Evolutionary conservation across 2,888 invertebrate species (phyloP).

Genomic region (Homarus gammarus): DNA sequence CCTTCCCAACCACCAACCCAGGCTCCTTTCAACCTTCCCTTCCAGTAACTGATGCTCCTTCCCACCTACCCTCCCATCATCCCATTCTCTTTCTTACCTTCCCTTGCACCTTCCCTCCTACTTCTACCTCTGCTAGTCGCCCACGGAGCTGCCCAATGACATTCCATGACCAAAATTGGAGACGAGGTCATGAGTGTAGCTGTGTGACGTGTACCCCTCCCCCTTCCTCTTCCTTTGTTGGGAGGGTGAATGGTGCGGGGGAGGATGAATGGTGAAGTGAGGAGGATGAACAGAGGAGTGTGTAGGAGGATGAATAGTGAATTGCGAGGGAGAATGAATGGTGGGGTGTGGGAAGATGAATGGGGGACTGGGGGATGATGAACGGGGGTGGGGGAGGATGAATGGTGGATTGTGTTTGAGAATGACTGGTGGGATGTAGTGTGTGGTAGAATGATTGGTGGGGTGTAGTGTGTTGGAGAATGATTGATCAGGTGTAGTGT

Average conservation of each 20-base stretch:
- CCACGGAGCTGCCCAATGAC: conserved; percentile 19
- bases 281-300: background rate
- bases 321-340: background rate
- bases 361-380: too few relatives aligned
- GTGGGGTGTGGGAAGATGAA: background rate
- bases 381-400: background rate
- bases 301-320: background rate
- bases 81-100: background rate
- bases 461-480: too few relatives aligned
- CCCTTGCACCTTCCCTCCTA: background rate
- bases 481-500: too few relatives aligned
- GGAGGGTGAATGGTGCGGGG: background rate
- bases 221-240: background rate
- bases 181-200: background rate
- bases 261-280: background rate
- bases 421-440: too few relatives aligned
- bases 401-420: background rate
- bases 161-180: conserved; percentile 35
- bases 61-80: background rate
- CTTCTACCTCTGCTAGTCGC: background rate
- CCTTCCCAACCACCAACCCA: background rate
- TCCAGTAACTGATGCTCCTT: too few relatives aligned
- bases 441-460: too few relatives aligned
- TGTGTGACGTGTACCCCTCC: background rate
- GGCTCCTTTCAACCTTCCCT: background rate